A percentile compares a stretch with the other conserved stretches of the same genome.
Conservation (phyloP, 1,140 invertebrate genomes). For the Frieseomelitta varia region DNA sequence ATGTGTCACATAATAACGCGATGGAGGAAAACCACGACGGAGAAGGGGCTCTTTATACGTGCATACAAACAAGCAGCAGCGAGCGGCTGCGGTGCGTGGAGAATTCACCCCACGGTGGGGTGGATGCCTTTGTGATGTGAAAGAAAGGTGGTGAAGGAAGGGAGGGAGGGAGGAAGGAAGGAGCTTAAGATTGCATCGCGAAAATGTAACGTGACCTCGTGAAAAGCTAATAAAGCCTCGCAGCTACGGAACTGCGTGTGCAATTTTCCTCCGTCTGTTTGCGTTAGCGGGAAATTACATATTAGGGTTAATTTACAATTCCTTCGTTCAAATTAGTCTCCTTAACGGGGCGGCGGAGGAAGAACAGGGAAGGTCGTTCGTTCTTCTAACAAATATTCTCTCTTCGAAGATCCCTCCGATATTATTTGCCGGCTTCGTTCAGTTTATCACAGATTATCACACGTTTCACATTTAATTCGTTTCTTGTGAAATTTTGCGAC, state of each 20-base stretch:
- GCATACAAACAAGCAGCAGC: neutral
- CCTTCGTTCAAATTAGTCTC: slow-evolving; percentile 9
- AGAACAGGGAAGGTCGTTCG: too few relatives aligned
- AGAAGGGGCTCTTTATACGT: neutral
- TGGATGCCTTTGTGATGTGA: too few relatives aligned
- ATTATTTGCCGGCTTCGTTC: too few relatives aligned
- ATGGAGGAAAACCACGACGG: neutral
- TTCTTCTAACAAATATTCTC: neutral
- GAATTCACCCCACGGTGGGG: neutral
- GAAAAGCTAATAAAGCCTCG: slow-evolving; percentile 5
- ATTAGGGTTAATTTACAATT: slow-evolving; percentile 48
- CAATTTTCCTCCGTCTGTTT: slow-evolving; percentile 49
- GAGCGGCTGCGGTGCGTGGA: neutral
- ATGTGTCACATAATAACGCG: neutral
- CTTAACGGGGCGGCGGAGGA: too few relatives aligned
- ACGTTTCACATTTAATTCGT: too few relatives aligned
- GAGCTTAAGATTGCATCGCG: neutral
- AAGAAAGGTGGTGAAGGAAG: neutral
- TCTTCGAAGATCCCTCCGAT: neutral
- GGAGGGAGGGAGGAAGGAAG: too few relatives aligned
- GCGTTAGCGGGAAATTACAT: slow-evolving; percentile 42
- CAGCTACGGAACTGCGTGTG: slow-evolving; percentile 1
- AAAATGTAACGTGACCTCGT: slow-evolving; percentile 8
- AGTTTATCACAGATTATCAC: too few relatives aligned
- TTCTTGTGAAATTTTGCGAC: too few relatives aligned